Conservation (phyloP, 2,888 invertebrate species). For the Perizoma affinitatum region DNA sequence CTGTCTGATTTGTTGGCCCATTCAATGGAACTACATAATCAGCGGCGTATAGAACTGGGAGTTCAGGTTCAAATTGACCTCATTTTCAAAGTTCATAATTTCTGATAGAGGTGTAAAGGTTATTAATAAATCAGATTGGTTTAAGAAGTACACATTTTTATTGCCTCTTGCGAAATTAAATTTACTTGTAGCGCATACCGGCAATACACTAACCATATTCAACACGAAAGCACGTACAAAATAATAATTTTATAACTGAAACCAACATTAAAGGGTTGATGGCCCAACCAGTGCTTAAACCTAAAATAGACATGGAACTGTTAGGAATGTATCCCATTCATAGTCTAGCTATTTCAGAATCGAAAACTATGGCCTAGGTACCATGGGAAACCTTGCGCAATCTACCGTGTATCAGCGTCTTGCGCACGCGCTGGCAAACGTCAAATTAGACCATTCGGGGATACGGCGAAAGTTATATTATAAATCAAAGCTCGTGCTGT, state of each 20-base stretch:
- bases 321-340: constrained; percentile 60
- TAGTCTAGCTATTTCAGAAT: constrained; percentile 42
- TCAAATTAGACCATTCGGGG: constrained; percentile 72
- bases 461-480: constrained; percentile 69
- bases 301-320: constrained; percentile 55
- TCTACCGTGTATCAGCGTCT: constrained; percentile 32
- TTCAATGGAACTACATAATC: constrained; percentile 33
- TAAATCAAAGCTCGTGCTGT: constrained; percentile 65
- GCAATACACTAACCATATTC: constrained; percentile 21
- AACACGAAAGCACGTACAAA: constrained; percentile 24
- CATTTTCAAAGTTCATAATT: constrained; percentile 14
- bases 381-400: constrained; percentile 44
- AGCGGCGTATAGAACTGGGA: constrained; percentile 22
- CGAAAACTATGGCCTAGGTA: constrained; percentile 29
- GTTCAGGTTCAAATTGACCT: constrained; percentile 25
- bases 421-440: constrained; percentile 52
- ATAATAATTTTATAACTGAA: constrained; percentile 30
- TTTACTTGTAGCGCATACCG: constrained; percentile 23
- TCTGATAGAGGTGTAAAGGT: constrained; percentile 14
- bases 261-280: constrained; percentile 28
- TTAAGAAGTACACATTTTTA: constrained; percentile 19
- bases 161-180: constrained; percentile 23
- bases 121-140: constrained; percentile 19
- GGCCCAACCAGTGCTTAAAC: constrained; percentile 28
- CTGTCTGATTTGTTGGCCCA: constrained; percentile 38